Percentiles rank a stretch among this genome's conserved stretches.
These are phyloP conservation scores for Aegotheles bennettii DNA, from an alignment of 2,113 vertebrate genomes.

Conservation along the genomic window DNA sequence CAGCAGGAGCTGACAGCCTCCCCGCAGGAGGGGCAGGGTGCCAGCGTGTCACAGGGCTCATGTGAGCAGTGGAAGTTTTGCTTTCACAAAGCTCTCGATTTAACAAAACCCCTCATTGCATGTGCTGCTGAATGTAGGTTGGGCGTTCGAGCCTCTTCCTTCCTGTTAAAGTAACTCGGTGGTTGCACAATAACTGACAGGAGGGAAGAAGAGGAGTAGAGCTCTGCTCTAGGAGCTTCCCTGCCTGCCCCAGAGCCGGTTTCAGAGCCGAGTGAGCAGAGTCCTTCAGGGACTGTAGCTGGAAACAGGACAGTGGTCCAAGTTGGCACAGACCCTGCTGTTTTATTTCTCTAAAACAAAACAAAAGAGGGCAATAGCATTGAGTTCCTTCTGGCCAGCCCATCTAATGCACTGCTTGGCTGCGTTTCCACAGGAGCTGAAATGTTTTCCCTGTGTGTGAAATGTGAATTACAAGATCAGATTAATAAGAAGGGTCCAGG, in stretches of 20 bases:
- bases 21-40: not conserved
- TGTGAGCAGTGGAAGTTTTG: not conserved
- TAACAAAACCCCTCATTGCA: not conserved
- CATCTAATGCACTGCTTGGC: not conserved
- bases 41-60: rapidly evolving
- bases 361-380: not conserved
- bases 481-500: not conserved
- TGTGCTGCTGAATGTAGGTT: not conserved
- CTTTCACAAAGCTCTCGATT: not conserved
- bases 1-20: not conserved
- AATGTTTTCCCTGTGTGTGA: not conserved
- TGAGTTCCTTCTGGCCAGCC: not conserved
- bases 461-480: not conserved
- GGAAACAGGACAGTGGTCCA: not conserved
- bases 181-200: not conserved
- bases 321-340: not conserved
- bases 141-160: conserved; percentile 38
- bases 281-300: rapidly evolving
- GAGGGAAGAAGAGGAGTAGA: not conserved
- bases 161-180: not conserved
- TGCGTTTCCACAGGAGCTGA: not conserved
- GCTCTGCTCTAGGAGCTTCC: not conserved
- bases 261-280: not conserved
- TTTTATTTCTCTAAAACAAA: not conserved
- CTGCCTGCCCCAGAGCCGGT: rapidly evolving